Conservation (phyloP, 2,888 invertebrate species). For the Chironomus tentans region DNA sequence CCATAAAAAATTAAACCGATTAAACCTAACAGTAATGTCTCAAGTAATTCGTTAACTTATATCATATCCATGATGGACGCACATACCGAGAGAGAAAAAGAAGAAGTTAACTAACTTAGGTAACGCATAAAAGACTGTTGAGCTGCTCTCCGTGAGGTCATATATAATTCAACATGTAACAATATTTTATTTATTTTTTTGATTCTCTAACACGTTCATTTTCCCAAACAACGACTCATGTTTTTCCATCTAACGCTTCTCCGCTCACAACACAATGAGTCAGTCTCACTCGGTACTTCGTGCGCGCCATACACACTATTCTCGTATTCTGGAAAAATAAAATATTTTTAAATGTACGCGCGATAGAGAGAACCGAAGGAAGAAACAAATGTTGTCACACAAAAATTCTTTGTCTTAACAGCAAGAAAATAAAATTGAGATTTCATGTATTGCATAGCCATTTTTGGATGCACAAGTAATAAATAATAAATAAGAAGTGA, state of each 20-base stretch:
- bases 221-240: neutral
- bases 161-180: neutral
- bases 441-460: neutral
- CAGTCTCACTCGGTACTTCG: neutral
- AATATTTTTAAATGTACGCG: neutral
- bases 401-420: too few relatives aligned
- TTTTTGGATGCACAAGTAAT: neutral
- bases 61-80: too few relatives aligned
- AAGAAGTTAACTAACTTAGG: too few relatives aligned
- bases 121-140: too few relatives aligned
- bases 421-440: neutral
- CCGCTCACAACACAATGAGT: neutral
- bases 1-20: too few relatives aligned
- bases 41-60: too few relatives aligned
- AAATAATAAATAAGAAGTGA: neutral
- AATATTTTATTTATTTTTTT: neutral
- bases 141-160: neutral
- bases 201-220: neutral
- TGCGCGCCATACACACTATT: neutral
- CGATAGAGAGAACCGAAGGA: neutral
- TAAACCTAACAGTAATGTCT: too few relatives aligned
- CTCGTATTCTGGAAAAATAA: neutral
- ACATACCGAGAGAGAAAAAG: too few relatives aligned
- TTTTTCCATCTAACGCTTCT: constrained; percentile 2
- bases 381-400: neutral